phyloP scores from a whole-genome alignment of 2,113 vertebrate genomes.

The Pachycephala philippinensis region DNA sequence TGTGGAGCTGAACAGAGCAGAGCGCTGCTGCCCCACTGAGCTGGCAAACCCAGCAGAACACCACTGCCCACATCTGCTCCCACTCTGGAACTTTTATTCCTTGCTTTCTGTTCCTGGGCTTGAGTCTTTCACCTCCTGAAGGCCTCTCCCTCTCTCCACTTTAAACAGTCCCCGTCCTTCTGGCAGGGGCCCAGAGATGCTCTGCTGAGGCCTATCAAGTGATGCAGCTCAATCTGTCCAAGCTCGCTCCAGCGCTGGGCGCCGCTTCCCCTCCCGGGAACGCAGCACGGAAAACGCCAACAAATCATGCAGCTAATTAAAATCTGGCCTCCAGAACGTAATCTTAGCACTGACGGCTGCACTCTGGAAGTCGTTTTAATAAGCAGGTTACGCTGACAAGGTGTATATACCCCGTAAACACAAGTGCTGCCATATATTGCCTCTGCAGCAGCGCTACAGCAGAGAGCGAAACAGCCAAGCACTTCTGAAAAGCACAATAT shows the following conservation, averaged over 20 bases:
- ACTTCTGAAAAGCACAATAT: neutral
- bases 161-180: slow-evolving; percentile 13
- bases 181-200: slow-evolving; percentile 29
- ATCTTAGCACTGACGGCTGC: neutral
- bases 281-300: neutral
- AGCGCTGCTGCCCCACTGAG: neutral
- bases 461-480: neutral
- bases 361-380: neutral
- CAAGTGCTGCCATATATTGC: neutral
- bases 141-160: slow-evolving; percentile 6
- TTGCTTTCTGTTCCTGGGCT: neutral
- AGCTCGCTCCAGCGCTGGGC: neutral
- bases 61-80: rapidly evolving
- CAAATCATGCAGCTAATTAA: neutral
- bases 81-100: neutral
- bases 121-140: neutral
- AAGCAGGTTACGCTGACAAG: neutral
- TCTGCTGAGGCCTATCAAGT: neutral
- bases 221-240: neutral
- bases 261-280: neutral
- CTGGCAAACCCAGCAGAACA: neutral
- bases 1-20: neutral
- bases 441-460: neutral
- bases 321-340: neutral
- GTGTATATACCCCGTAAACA: neutral